Evolutionary conservation across 2,113 vertebrate genomes (phyloP), one percentile per base, ranked within the genome.

Genomic region (Melospiza melodia): DNA sequence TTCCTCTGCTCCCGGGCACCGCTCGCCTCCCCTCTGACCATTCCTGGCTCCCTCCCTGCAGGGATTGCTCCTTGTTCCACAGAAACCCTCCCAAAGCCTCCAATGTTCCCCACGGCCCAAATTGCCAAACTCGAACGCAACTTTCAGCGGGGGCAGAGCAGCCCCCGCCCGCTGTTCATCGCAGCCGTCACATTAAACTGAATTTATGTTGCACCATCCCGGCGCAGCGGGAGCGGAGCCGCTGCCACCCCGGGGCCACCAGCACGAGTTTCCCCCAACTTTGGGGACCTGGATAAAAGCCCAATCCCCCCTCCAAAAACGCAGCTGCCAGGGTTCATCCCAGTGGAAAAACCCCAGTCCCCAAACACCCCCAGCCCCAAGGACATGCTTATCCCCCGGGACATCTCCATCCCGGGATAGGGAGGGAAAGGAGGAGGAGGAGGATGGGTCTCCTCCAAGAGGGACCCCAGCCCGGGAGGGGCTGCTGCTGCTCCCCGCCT

Each of bases 271-370:
- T 33, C 37, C 52, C 46, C 7, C 16, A 71, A 85, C 66, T 94
- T 55, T 1, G 49, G 68, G 43, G n/a, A 28, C 11, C 31, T 54
- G n/a, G 55, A n/a, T n/a, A 28, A 78, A 49, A 72, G 13, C 11
- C 21, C 58, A 35, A 3, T 2, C 1, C 21, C 5, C 10, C 8
- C 12, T 5, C 7, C 28, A 20, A 49, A 25, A 8, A 18, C 4
- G 58, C 30, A 58, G 54, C 82, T 21, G 4, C 49, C 75, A 37
- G 65, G n/a, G 41, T 25, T 85, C 87, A 43, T 15, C 59, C 65
- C 37, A 1, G 49, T 5, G 44, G 11, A 48, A 54, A 55, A 43
- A 2, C 33, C 46, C 17, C 57, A 2, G 7, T 9, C 15, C 30
- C 5, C 7, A 23, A 23, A 58, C 20, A 41, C 0, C 19, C 14